Percentiles rank a stretch among this genome's conserved stretches.
These are phyloP conservation scores for Esox masquinongy DNA, from an alignment of 2,797 vertebrate genomes.

Conservation along the genomic window DNA sequence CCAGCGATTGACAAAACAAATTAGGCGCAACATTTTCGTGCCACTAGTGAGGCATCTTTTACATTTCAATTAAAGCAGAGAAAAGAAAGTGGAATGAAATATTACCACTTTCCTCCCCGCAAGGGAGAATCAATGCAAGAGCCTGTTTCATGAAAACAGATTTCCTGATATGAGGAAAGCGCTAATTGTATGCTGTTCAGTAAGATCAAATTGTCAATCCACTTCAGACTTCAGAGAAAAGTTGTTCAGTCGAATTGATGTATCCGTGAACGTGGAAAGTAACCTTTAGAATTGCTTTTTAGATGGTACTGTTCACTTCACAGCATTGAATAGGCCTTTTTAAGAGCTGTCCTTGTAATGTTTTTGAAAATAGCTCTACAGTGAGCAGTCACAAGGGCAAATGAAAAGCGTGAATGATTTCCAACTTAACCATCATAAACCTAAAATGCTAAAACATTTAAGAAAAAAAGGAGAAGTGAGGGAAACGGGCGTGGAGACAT, in stretches of 20 bases:
- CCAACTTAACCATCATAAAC: conserved; percentile 9
- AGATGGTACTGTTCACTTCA: conserved; percentile 17
- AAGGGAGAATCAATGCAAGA: conserved; percentile 54
- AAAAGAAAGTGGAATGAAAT: conserved; percentile 53
- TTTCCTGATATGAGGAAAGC: conserved; percentile 54
- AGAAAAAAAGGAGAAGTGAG: conserved; percentile 9
- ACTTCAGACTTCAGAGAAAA: conserved; percentile 47
- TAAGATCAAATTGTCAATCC: conserved; percentile 59
- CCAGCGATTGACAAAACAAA: conserved; percentile 68
- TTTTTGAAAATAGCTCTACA: conserved; percentile 21
- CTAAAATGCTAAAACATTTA: conserved; percentile 16
- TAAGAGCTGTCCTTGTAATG: conserved; percentile 17
- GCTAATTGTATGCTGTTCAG: conserved; percentile 65
- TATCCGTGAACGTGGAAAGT: conserved; percentile 32
- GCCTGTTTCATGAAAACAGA: conserved; percentile 54
- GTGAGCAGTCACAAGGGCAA: conserved; percentile 8
- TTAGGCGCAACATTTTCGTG: conserved; percentile 58
- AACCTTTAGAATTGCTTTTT: conserved; percentile 40
- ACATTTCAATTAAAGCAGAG: conserved; percentile 67
- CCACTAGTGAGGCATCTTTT: conserved; percentile 57
- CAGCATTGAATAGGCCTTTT: conserved; percentile 11
- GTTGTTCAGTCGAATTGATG: conserved; percentile 29
- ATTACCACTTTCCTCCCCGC: conserved; percentile 54
- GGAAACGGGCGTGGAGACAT: background rate
- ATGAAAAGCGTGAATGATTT: background rate